These are phyloP conservation scores for Eutolmus rufibarbis DNA, from an alignment of 2,888 invertebrate species.

Conservation along the genomic window DNA sequence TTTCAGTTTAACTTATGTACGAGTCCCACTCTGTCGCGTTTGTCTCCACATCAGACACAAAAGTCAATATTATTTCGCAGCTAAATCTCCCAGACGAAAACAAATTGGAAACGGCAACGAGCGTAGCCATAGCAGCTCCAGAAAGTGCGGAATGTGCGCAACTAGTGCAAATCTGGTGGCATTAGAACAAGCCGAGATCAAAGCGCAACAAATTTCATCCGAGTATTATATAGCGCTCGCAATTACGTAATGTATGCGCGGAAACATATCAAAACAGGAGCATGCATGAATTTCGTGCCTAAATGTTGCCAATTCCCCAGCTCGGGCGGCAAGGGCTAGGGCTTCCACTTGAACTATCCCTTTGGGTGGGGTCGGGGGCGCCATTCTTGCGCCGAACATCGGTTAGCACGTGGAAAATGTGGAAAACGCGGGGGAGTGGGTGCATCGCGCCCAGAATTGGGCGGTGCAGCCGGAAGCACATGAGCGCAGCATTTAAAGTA, in stretches of 20 bases:
- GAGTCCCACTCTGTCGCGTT: not conserved
- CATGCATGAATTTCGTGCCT: not conserved
- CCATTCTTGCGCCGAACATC: not conserved
- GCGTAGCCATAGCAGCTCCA: not conserved
- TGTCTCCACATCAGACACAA: not conserved
- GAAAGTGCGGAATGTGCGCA: not conserved
- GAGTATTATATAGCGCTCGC: not conserved
- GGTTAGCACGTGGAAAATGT: conserved; percentile 13
- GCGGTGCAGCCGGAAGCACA: conserved; percentile 11
- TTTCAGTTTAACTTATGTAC: not conserved
- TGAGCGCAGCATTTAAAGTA: not conserved
- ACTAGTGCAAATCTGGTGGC: not conserved
- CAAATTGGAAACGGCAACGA: not conserved
- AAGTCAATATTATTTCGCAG: not conserved
- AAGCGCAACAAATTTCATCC: conserved; percentile 3
- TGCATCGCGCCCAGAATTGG: not conserved
- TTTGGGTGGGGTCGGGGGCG: not conserved
- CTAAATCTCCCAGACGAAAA: not conserved
- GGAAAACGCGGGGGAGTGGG: not conserved
- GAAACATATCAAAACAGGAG: not conserved
- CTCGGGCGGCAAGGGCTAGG: not conserved
- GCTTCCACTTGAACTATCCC: not conserved
- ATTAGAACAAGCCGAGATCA: not conserved
- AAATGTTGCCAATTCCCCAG: not conserved
- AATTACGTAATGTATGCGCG: conserved; percentile 4